Evolutionary conservation across 2,888 invertebrate species (phyloP).

Genomic region (Spilarctia lutea): DNA sequence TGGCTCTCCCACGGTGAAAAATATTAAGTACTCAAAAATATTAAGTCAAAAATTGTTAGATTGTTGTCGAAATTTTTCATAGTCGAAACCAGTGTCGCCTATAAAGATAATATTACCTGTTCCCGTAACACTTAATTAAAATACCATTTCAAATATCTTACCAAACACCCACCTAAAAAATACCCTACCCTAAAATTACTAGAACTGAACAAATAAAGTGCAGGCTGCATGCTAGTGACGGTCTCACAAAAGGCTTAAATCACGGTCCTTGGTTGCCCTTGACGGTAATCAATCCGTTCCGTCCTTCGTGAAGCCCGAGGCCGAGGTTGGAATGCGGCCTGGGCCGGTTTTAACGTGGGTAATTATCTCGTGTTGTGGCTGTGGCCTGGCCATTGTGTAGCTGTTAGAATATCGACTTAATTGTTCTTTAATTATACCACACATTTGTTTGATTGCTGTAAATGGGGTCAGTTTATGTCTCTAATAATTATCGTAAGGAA

Average conservation of each 20-base stretch:
- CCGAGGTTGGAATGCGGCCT: constrained; percentile 61
- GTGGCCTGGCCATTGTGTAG: constrained; percentile 28
- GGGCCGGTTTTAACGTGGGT: constrained; percentile 51
- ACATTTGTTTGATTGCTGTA: constrained; percentile 18
- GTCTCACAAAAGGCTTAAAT: constrained; percentile 10
- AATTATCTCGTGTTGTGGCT: constrained; percentile 41
- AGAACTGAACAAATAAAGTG: constrained; percentile 18
- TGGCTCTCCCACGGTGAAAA: no score
- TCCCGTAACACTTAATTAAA: constrained; percentile 4
- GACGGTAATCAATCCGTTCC: constrained; percentile 58
- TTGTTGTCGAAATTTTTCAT: neutral
- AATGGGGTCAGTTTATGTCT: constrained; percentile 14
- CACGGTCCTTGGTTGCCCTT: constrained; percentile 47
- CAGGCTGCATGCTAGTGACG: constrained; percentile 4
- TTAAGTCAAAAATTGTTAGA: neutral
- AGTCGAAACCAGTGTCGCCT: neutral
- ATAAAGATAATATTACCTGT: constrained; percentile 10
- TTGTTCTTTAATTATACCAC: constrained; percentile 41
- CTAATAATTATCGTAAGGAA: neutral
- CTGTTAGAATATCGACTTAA: constrained; percentile 32
- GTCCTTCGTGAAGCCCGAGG: constrained; percentile 46
- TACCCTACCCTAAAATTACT: constrained; percentile 1
- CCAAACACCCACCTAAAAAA: neutral
- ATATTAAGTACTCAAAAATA: no score
- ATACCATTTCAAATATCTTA: constrained; percentile 7